Percentiles rank a stretch among this genome's conserved stretches.
phyloP scores from a whole-genome alignment of 30 jellyfish, hydroid and myxozoan species.

The Aurelia sp. region DNA sequence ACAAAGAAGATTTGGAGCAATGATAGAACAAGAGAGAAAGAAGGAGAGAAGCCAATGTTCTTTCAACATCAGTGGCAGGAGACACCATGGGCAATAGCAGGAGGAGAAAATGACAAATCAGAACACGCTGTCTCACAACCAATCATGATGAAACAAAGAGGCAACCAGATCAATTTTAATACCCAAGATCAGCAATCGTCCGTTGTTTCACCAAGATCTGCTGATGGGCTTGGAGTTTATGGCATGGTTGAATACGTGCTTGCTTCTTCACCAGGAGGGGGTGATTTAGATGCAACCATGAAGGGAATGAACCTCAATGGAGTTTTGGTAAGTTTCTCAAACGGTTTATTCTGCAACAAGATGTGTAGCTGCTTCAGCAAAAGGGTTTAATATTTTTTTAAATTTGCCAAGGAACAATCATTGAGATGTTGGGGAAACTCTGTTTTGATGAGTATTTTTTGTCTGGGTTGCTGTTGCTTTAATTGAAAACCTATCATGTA shows the following conservation, averaged over 20 bases:
- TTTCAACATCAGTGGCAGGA: slow-evolving; percentile 98
- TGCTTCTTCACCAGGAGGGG: slow-evolving; percentile 99
- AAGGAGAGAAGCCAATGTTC: slow-evolving; percentile 68
- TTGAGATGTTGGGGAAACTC: no score
- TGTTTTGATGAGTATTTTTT: no score
- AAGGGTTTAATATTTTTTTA: no score
- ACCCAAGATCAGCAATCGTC: slow-evolving; percentile 72
- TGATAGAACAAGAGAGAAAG: slow-evolving; percentile 39
- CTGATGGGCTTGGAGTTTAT: slow-evolving; percentile 97
- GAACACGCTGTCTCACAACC: slow-evolving; percentile 99
- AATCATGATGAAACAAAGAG: slow-evolving; percentile 84
- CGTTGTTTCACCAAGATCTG: slow-evolving; percentile 96
- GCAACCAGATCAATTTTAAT: slow-evolving; percentile 66
- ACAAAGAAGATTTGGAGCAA: slow-evolving; percentile 87
- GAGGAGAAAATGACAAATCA: slow-evolving; percentile 78
- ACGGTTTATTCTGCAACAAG: no score
- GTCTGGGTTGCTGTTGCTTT: no score
- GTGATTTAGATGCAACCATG: slow-evolving; percentile 87
- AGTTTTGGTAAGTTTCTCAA: slow-evolving; percentile 48
- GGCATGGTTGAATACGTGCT: slow-evolving; percentile 98
- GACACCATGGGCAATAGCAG: slow-evolving; percentile 84
- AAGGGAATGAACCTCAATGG: slow-evolving; percentile 89
- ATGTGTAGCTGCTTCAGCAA: no score
- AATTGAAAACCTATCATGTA: no score
- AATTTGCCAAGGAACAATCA: no score